These are phyloP conservation scores for Galago senegalensis DNA, from an alignment of 2,797 vertebrate species.

Conservation along the genomic window DNA sequence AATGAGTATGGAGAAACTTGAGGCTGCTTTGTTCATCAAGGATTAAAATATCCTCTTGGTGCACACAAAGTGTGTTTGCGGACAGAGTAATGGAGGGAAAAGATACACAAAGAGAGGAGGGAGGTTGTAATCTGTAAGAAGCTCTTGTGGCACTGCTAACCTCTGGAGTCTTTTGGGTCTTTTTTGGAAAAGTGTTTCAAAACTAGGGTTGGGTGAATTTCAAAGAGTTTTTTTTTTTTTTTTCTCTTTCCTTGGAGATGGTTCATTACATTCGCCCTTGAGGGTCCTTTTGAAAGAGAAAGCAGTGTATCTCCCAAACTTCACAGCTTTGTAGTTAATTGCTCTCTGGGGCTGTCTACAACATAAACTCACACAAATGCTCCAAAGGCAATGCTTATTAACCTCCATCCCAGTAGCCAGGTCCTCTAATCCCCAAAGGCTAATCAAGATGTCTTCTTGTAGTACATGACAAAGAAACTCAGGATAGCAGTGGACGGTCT, in stretches of 20 bases:
- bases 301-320: background rate
- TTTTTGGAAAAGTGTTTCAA: slow-evolving; percentile 51
- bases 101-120: background rate
- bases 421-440: background rate
- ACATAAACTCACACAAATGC: background rate
- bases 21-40: background rate
- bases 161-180: background rate
- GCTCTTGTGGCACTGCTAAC: background rate
- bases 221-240: background rate
- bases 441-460: background rate
- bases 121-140: background rate
- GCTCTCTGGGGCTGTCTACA: slow-evolving; percentile 73
- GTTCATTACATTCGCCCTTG: slow-evolving; percentile 64
- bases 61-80: background rate
- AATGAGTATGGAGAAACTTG: background rate
- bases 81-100: background rate
- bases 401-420: background rate
- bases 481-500: background rate
- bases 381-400: slow-evolving; percentile 62
- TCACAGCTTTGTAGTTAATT: slow-evolving; percentile 75
- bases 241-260: slow-evolving; percentile 46
- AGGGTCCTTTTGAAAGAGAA: slow-evolving; percentile 53
- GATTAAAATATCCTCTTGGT: background rate
- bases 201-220: background rate
- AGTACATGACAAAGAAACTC: background rate